Conservation (phyloP, 2,797 vertebrate species). For the Lerista edwardsae region DNA sequence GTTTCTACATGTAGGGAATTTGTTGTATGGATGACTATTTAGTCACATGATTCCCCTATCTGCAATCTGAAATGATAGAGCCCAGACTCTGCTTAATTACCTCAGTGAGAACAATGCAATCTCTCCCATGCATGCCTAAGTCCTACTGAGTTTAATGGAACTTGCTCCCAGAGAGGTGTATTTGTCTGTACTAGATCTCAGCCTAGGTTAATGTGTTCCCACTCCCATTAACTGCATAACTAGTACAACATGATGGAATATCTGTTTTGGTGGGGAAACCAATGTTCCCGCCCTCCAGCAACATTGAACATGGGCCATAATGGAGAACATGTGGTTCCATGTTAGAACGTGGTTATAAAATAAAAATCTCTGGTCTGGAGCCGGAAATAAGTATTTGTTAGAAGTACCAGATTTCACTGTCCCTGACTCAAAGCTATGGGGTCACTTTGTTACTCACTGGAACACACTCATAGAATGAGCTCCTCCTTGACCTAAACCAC, state of each 20-base stretch:
- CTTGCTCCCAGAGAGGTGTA: no score
- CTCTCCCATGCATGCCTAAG: no score
- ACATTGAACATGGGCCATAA: neutral
- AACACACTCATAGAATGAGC: rapidly evolving
- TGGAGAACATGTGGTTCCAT: neutral
- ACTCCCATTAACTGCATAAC: neutral
- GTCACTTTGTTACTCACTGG: neutral
- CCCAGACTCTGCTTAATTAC: neutral
- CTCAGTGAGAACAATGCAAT: neutral
- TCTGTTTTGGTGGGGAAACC: neutral
- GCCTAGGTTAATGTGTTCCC: neutral
- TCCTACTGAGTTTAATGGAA: no score
- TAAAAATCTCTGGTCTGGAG: neutral
- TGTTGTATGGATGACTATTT: neutral
- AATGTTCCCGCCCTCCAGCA: neutral
- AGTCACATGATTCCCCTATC: neutral
- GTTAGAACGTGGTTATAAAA: neutral
- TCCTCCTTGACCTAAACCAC: neutral
- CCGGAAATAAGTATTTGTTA: neutral
- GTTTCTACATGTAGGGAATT: neutral
- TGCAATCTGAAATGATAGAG: neutral
- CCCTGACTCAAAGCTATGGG: neutral
- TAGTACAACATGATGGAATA: neutral
- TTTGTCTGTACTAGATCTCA: no score
- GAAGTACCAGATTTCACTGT: neutral